phyloP scores from a whole-genome alignment of 2,888 invertebrate species.

The Tupiocoris notatus region DNA sequence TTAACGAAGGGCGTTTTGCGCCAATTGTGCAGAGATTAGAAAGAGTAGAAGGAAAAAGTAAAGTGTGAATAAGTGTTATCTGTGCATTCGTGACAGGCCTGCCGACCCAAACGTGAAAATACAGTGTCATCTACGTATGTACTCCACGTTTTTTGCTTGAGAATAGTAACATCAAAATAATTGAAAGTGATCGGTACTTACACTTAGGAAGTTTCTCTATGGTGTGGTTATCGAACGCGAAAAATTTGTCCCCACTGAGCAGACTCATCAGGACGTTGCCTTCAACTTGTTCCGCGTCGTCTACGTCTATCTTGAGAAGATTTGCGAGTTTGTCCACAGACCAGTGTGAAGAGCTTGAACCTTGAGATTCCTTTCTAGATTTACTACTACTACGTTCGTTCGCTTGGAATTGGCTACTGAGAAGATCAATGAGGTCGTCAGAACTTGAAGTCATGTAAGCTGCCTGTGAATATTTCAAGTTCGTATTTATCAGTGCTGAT shows the following conservation, averaged over 20 bases:
- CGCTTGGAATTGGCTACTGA: conserved; percentile 43
- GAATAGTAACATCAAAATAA: no score
- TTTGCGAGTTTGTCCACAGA: conserved; percentile 61
- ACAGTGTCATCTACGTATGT: no score
- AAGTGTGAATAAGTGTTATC: no score
- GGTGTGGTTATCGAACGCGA: conserved; percentile 60
- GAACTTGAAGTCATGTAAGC: conserved; percentile 56
- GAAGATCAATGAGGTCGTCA: conserved; percentile 52
- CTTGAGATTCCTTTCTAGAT: background rate
- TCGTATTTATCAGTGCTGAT: no score
- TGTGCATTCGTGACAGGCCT: no score
- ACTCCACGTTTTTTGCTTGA: no score
- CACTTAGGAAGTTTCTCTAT: conserved; percentile 57
- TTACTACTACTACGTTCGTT: background rate
- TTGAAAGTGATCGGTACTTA: no score
- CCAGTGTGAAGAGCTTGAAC: conserved; percentile 51
- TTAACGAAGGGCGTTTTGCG: no score
- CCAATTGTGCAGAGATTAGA: no score
- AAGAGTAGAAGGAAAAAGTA: no score
- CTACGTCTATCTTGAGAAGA: conserved; percentile 60
- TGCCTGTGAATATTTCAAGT: conserved; percentile 49
- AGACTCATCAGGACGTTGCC: conserved; percentile 57
- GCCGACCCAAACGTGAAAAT: no score
- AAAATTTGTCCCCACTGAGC: conserved; percentile 57
- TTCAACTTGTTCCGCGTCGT: conserved; percentile 60